Base-by-base conservation (phyloP, 2,113 vertebrate genomes). In the Columbina picui region DNA sequence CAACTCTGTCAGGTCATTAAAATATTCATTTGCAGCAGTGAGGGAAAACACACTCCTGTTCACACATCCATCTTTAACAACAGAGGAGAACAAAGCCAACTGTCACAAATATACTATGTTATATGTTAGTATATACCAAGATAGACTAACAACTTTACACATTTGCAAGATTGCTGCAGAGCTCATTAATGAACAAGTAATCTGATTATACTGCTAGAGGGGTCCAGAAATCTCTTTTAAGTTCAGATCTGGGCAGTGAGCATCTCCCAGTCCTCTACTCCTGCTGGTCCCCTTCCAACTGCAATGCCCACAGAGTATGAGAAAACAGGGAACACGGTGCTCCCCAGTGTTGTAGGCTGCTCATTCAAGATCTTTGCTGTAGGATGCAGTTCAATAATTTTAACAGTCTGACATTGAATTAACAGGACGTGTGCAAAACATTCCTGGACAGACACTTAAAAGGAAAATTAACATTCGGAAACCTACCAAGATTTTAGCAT, bases 301-400 rank as follows among this genome's bases (percentile, higher is more conserved):
- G n/a, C 29, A 29, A 26, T 2, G 16, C 1, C 0, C 41, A 49
- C 22, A 21, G 5, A 45, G 4, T 1, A 6, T 53, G 36, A 38
- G 53, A 57, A 38, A 83, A 59, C 17, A 47, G 12, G 65, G 39
- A 90, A 64, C 23, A 32, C 0, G 0, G 32, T 30, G 17, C 38
- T 87, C 36, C 45, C 43, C 60, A 38, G 50, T 12, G 25, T 4
- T 32, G 29, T 2, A 52, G 39, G 78, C 25, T 75, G 50, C 17
- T 79, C 32, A n/a, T 12, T 43, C 50, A 20, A 53, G 20, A 49
- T 49, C 29, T 49, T 7, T 55, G 50, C 32, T 43, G 32, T 4
- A 32, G 27, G 30, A 86, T 9, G 27, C 2, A 55, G 34, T 22
- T 74, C n/a, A 74, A 5, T 10, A 7, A 50, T 52, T 91, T 69